Percentiles rank a stretch among this genome's conserved stretches.
Evolutionary conservation across 2,113 vertebrate species (phyloP).

Genomic region (Pseudois nayaur): DNA sequence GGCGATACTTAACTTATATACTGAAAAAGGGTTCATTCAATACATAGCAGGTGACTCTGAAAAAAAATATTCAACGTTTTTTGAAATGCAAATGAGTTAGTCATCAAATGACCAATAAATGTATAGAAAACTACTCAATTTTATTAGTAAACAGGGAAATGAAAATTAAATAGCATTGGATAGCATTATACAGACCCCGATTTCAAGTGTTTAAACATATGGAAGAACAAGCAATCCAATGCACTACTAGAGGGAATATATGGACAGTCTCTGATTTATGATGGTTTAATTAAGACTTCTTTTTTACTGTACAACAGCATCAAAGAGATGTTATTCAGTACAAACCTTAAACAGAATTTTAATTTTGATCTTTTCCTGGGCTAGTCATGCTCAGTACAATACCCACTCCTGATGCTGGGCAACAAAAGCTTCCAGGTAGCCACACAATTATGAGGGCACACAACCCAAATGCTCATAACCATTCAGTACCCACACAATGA

Average conservation of each 20-base stretch:
- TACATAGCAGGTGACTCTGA: background rate
- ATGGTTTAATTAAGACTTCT: background rate
- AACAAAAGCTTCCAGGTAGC: background rate
- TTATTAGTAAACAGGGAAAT: background rate
- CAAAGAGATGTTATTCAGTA: background rate
- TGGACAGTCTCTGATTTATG: background rate
- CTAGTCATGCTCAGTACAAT: background rate
- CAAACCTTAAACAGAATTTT: background rate
- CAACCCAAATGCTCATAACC: background rate
- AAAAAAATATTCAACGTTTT: background rate
- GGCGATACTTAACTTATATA: background rate
- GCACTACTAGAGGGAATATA: background rate
- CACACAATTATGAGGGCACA: background rate
- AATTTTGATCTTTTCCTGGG: background rate
- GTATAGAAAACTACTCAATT: background rate
- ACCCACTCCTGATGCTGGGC: background rate
- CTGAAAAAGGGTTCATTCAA: background rate
- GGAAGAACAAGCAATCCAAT: background rate
- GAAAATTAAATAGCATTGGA: background rate
- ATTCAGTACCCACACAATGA: background rate
- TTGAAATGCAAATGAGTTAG: background rate
- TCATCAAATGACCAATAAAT: background rate
- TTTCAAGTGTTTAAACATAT: background rate
- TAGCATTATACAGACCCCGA: background rate
- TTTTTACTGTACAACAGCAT: background rate